A percentile compares a stretch with the other conserved stretches of the same genome.
phyloP scores from a whole-genome alignment of 2,113 vertebrate species.

The Clarias batrachus region DNA sequence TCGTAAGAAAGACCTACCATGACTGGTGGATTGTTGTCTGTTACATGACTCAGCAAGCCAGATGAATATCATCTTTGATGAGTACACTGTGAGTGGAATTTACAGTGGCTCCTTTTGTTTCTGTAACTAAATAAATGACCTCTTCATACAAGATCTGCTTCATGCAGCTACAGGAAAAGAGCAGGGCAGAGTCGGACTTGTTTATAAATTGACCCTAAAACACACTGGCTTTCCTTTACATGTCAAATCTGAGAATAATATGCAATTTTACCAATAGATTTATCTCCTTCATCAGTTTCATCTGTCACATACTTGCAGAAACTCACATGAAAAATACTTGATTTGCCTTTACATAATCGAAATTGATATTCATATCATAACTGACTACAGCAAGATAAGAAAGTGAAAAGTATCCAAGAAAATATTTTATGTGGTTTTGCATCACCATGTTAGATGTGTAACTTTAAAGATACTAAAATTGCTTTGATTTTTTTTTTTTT shows the following conservation, averaged over 20 bases:
- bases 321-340: not conserved
- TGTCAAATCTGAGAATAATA: not conserved
- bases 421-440: not conserved
- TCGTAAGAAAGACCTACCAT: not conserved
- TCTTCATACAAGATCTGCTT: conserved; percentile 15
- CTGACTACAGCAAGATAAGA: not conserved
- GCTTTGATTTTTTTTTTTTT: too few relatives aligned
- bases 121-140: not conserved
- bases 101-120: conserved; percentile 2
- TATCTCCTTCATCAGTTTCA: not conserved
- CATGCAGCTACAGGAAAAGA: not conserved
- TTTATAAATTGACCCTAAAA: not conserved
- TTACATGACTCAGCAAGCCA: conserved; percentile 27
- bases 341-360: not conserved
- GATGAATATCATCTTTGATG: conserved; percentile 31
- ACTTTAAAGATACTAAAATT: not conserved
- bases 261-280: not conserved
- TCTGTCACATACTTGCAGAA: not conserved
- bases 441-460: not conserved
- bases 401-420: not conserved
- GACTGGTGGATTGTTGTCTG: conserved; percentile 22
- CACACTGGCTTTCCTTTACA: not conserved
- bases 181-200: not conserved
- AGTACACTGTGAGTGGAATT: not conserved
- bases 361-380: not conserved